Evolutionary conservation across 2,888 invertebrate species (phyloP).

Genomic region (Micropterix aruncella): DNA sequence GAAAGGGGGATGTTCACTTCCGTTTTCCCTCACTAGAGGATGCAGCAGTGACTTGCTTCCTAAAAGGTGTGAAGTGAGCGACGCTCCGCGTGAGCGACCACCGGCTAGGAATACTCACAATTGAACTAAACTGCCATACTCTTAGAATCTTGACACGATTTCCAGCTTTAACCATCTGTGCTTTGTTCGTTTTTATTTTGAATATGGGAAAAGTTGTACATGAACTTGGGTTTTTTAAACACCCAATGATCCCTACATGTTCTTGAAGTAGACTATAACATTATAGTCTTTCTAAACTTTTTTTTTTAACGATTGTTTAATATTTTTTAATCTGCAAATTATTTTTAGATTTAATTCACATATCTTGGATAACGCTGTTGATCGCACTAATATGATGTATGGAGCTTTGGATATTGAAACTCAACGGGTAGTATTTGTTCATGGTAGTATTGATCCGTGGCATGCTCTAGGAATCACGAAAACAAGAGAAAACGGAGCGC

Average conservation of each 20-base stretch:
- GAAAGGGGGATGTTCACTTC: too few species aligned
- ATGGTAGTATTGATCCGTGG: slow-evolving; percentile 85
- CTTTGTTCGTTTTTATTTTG: too few species aligned
- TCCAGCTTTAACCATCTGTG: too few species aligned
- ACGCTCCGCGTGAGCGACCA: too few species aligned
- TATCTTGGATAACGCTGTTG: slow-evolving; percentile 45
- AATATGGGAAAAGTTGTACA: slow-evolving; percentile 3
- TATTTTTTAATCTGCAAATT: too few species aligned
- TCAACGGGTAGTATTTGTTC: slow-evolving; percentile 67
- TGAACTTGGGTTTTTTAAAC: too few species aligned
- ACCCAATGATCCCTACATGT: slow-evolving; percentile 1
- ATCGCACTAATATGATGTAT: slow-evolving; percentile 65
- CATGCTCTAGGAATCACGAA: slow-evolving; percentile 61
- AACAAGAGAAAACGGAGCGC: slow-evolving; percentile 38
- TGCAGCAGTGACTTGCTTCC: too few species aligned
- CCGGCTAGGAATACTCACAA: too few species aligned
- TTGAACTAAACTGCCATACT: too few species aligned
- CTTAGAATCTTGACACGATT: too few species aligned
- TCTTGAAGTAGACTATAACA: not conserved
- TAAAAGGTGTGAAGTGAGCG: too few species aligned
- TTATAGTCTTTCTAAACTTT: not conserved
- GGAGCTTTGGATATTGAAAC: slow-evolving; percentile 59
- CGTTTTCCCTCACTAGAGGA: too few species aligned
- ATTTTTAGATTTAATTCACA: slow-evolving; percentile 42
- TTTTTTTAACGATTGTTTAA: not conserved